Conservation (phyloP, 2,113 vertebrate genomes). For the Entelurus aequoreus region DNA sequence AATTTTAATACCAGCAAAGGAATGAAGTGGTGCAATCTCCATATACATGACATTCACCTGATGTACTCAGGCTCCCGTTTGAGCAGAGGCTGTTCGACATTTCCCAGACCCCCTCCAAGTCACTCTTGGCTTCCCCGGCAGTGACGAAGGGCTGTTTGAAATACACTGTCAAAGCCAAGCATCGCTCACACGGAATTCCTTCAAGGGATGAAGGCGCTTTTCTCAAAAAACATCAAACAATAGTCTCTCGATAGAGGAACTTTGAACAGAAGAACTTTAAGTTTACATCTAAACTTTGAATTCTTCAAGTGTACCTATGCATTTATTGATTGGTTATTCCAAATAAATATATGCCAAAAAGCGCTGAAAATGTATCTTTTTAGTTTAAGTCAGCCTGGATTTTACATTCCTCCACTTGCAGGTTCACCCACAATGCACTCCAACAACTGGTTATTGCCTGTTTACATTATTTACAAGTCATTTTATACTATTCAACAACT, state of each 20-base stretch:
- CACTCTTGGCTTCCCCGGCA: constrained; percentile 18
- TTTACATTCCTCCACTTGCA: too few relatives aligned
- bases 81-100: constrained; percentile 42
- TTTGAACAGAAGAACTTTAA: constrained; percentile 20
- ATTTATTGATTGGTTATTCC: too few relatives aligned
- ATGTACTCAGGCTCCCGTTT: constrained; percentile 24
- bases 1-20: constrained; percentile 24
- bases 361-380: too few relatives aligned
- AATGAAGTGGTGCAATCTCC: constrained; percentile 28
- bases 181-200: constrained; percentile 39
- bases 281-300: constrained; percentile 5
- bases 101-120: constrained; percentile 43
- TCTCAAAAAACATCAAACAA: constrained; percentile 31
- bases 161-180: constrained; percentile 32
- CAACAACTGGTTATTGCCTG: background rate
- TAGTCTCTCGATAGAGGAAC: constrained; percentile 28
- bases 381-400: too few relatives aligned
- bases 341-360: too few relatives aligned
- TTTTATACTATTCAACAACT: too few relatives aligned
- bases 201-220: constrained; percentile 26
- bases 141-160: constrained; percentile 36
- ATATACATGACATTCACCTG: constrained; percentile 24
- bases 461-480: background rate
- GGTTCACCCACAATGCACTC: background rate
- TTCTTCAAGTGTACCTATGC: too few relatives aligned